phyloP scores from a whole-genome alignment of 2,797 vertebrate species.

The Spatula clypeata region DNA sequence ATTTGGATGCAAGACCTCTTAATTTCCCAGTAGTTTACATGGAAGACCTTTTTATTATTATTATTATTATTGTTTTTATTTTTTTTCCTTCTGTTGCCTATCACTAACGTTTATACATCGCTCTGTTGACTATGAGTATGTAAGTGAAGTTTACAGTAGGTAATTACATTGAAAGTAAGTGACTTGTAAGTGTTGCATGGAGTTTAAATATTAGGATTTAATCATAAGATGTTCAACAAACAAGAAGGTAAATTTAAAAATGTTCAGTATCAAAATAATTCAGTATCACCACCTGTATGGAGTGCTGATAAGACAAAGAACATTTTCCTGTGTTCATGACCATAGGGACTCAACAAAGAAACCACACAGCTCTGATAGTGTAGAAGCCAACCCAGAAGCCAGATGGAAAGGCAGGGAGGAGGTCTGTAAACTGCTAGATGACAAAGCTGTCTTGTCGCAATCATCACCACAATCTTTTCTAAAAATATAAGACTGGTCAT shows the following conservation, averaged over 20 bases:
- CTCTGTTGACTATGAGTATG: background rate
- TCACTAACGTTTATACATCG: background rate
- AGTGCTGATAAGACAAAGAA: background rate
- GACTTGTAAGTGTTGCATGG: background rate
- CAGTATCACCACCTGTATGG: background rate
- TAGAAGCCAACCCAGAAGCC: background rate
- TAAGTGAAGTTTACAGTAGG: background rate
- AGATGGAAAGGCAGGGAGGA: slow-evolving; percentile 39
- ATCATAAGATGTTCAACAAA: background rate
- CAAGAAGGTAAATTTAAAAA: background rate
- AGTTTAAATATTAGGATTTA: background rate
- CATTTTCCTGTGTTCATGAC: background rate
- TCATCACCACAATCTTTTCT: background rate
- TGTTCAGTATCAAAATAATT: background rate
- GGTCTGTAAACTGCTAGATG: slow-evolving; percentile 26
- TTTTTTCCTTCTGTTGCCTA: background rate
- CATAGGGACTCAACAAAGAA: background rate
- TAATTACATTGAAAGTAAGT: background rate
- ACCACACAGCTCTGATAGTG: background rate
- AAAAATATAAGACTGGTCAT: background rate
- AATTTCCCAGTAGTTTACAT: slow-evolving; percentile 60
- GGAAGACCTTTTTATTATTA: background rate
- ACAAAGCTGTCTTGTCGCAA: slow-evolving; percentile 12
- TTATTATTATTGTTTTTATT: background rate
- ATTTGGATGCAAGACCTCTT: background rate